Base-by-base conservation (phyloP, 2,113 vertebrate genomes). In the Talpa occidentalis region DNA sequence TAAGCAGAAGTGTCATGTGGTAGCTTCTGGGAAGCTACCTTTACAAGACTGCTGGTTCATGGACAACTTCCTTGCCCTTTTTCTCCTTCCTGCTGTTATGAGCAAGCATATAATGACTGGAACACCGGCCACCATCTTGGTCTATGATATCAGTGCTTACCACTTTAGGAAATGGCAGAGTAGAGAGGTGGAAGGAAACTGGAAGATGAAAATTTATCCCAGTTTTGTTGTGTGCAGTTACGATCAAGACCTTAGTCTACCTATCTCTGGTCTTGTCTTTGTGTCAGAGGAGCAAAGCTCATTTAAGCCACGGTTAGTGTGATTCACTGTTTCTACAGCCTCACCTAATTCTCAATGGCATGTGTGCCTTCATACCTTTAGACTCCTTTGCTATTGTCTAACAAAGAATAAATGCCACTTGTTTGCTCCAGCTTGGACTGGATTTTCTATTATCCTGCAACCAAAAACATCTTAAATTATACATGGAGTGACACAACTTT, bases 401-500 rank as follows among this genome's bases (percentile, higher is more conserved):
- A 56, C 11, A 88, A 12, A 79, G 32, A 82, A 60, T 54, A 87
- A 52, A 49, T 66, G 49, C 67, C 10, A 76, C 3, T 64, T 80
- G 28, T 54, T 52, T 89, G 54, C 88, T 24, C 17, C 72, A 90
- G 52, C n/a, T 70, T 47, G 30, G 69, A 4, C 60, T 74, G 52
- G 76, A 32, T 88, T 78, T 95, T 86, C 69, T 82, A 54, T 72
- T 90, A 83, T 87, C 26, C 42, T 26, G 11, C 26, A 66, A 62
- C 44, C 70, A 79, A 47, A 81, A 91, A 54, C 47, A 72, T 67
- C 64, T n/a, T 37, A 88, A 19, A 3, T 60, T 44, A 62, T 80
- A 37, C 11, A 37, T 26, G 21, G 8, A 54, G 2, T 62, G 16
- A 84, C 26, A n/a, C 22, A 42, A 40, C 40, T 54, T 67, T 14